Base-by-base conservation (phyloP, 2,797 vertebrate genomes). In the Microctenopoma lineatum region DNA sequence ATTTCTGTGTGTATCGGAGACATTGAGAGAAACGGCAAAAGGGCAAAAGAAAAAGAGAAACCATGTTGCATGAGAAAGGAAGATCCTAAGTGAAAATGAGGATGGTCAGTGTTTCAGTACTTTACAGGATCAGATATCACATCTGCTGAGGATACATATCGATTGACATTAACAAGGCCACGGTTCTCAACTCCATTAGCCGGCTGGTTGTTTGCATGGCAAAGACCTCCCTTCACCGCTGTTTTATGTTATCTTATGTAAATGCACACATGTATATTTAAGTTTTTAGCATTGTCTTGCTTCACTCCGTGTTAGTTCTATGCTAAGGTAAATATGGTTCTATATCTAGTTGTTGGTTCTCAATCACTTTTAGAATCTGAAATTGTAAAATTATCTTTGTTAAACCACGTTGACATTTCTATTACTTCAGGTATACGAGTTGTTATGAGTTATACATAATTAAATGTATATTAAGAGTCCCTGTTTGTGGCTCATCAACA, bases 111-210 rank as follows among this genome's bases (percentile, higher is more conserved):
- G 83, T 81, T 50, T 81, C 56, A 71, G 80, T 75, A 84, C 85
- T 84, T 85, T 76, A 79, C 83, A 73, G 84, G 87, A 90, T 93
- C 90, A 45, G 83, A 87, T 92, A 84, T 92, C 91, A 54, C 76
- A 83, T 88, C 82, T 85, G 77, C 83, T 74, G 79, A 86, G 83
- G 79, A 84, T 70, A 69, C 77, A 5, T 87, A 94, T 92, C 3
- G 89, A 93, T 90, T 69, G 65, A 75, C 86, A 80, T 84, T 87
- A 90, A 85, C 90, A 90, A 84, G 83, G 87, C 84, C 76, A 50
- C 13, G 66, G 50, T 56, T 56, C 77, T 80, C 34, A 29, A 88
- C 84, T 92, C 88, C 88, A 91, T 92, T 87, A 90, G 82, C 69
- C 42, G 66, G 56, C 59, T 18, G 15, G 48, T 65, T 73, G 75